These are phyloP conservation scores for Sphaerophoria rueppellii DNA, from an alignment of 2,888 invertebrate species.

Conservation along the genomic window DNA sequence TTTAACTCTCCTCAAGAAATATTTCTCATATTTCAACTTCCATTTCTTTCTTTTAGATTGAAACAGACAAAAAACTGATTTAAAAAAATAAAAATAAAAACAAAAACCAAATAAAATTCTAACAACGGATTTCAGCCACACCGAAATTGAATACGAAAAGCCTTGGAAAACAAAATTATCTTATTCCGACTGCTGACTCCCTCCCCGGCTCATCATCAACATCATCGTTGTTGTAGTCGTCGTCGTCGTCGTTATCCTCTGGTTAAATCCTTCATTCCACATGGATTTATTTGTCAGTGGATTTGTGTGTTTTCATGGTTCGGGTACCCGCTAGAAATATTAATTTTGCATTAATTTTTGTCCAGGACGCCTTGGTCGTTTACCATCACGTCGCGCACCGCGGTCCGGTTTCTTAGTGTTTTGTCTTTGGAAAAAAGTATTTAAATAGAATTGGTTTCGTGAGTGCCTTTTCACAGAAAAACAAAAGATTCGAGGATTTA, in stretches of 20 bases:
- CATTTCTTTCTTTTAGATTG: slow-evolving; percentile 66
- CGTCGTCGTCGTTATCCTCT: neutral
- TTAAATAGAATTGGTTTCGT: neutral
- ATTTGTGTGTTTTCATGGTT: slow-evolving; percentile 2
- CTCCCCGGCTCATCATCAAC: neutral
- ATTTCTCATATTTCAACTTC: slow-evolving; percentile 33
- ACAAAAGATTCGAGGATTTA: neutral
- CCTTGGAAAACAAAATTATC: slow-evolving; percentile 1
- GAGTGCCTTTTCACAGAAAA: neutral
- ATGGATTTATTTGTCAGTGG: slow-evolving; percentile 26
- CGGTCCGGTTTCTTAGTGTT: too few relatives aligned
- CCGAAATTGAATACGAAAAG: slow-evolving; percentile 54
- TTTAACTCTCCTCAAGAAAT: neutral
- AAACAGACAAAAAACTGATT: slow-evolving; percentile 19
- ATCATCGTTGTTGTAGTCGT: neutral
- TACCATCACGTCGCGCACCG: neutral
- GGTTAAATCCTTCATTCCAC: slow-evolving; percentile 13
- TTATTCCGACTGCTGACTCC: neutral
- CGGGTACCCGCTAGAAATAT: slow-evolving; percentile 27
- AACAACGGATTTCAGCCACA: slow-evolving; percentile 42
- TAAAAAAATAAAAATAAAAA: slow-evolving; percentile 20
- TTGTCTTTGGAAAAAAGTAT: neutral
- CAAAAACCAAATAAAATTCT: slow-evolving; percentile 44
- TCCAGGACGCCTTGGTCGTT: neutral
- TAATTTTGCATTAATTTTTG: slow-evolving; percentile 50